A percentile compares a stretch with the other conserved stretches of the same genome.
Conservation (phyloP, 1,140 invertebrate genomes). For the Protaetia brevitarsis region DNA sequence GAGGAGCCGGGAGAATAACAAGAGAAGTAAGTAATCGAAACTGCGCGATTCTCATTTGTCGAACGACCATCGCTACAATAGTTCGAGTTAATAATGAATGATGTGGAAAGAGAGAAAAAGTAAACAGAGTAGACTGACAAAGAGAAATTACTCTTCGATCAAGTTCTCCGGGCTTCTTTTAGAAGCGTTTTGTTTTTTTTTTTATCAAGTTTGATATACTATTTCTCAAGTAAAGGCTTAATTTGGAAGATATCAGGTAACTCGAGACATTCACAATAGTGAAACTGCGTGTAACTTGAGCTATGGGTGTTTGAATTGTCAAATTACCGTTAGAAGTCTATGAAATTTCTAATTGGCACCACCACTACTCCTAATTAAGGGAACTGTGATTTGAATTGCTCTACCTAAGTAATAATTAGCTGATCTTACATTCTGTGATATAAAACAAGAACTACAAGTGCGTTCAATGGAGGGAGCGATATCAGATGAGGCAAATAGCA, state of each 20-base stretch:
- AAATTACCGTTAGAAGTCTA: too few species aligned
- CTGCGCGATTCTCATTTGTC: slow-evolving; percentile 10
- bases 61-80: slow-evolving; percentile 3
- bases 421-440: too few species aligned
- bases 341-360: too few species aligned
- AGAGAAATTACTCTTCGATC: slow-evolving; percentile 6
- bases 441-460: too few species aligned
- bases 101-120: neutral
- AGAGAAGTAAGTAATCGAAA: slow-evolving; percentile 11
- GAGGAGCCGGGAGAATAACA: neutral
- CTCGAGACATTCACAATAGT: neutral
- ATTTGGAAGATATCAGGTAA: neutral
- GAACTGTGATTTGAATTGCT: too few species aligned
- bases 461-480: too few species aligned
- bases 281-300: too few species aligned
- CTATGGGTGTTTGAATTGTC: too few species aligned
- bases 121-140: slow-evolving; percentile 3
- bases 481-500: too few species aligned
- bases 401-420: too few species aligned
- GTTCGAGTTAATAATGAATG: slow-evolving; percentile 16
- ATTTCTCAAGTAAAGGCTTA: neutral
- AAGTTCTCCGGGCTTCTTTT: neutral
- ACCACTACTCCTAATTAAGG: too few species aligned
- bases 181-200: neutral
- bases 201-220: neutral